Percentiles rank a stretch among this genome's conserved stretches.
Evolutionary conservation across 2,797 vertebrate species (phyloP).

Genomic region (Lepus townsendii): DNA sequence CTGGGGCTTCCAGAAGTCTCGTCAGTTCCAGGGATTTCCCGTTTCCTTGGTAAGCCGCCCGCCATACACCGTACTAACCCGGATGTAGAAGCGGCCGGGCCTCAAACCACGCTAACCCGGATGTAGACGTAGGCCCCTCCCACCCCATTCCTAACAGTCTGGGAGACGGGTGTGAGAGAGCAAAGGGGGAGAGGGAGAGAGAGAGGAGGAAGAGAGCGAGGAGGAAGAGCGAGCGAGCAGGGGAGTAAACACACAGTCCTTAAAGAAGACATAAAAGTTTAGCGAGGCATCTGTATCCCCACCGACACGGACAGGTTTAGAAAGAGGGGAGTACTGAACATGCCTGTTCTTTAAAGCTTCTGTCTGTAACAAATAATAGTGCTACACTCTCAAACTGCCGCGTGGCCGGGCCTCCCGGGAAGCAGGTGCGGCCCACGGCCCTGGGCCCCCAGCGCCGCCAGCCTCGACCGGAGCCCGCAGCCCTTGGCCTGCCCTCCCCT

Average conservation of each 20-base stretch:
- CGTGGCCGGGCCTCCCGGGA: too few species aligned
- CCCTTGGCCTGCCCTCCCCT: not conserved
- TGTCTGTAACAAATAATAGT: too few species aligned
- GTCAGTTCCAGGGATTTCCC: not conserved
- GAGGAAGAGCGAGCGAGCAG: not conserved
- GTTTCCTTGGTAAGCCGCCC: not conserved
- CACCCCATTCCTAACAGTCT: not conserved
- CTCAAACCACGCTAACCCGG: too few species aligned
- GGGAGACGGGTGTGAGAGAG: not conserved
- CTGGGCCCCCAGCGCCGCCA: too few species aligned
- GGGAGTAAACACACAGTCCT: not conserved
- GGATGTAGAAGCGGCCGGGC: not conserved
- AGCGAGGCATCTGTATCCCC: too few species aligned
- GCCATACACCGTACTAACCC: not conserved
- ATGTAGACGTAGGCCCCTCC: too few species aligned
- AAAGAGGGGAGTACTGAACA: not conserved
- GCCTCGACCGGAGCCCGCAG: too few species aligned
- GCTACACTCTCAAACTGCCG: too few species aligned
- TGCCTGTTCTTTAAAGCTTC: not conserved
- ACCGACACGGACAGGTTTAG: not conserved
- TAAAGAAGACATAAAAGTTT: not conserved
- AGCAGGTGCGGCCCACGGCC: too few species aligned
- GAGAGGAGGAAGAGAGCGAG: not conserved
- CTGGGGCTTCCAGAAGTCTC: not conserved
- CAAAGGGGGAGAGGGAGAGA: too few species aligned